Evolutionary conservation across 2,113 vertebrate species (phyloP).

Genomic region (Merops nubicus): DNA sequence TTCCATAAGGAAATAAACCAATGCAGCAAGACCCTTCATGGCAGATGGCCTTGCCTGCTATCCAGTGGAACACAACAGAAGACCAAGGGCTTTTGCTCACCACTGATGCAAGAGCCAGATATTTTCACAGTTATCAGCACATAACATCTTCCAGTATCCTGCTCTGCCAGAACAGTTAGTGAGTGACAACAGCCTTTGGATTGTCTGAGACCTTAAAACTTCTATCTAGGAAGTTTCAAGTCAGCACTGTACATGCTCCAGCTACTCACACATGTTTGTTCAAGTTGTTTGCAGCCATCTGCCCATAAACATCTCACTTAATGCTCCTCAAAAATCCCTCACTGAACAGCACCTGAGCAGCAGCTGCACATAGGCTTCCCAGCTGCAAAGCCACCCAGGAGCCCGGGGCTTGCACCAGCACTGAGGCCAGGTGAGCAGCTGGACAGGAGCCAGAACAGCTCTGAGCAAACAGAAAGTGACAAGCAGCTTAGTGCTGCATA

Average conservation of each 20-base stretch:
- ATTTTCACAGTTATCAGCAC: neutral
- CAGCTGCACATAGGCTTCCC: neutral
- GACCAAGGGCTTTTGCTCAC: neutral
- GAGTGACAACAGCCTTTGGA: neutral
- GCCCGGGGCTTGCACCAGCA: rapidly evolving
- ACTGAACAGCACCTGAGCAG: rapidly evolving
- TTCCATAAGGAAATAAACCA: neutral
- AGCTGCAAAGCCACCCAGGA: neutral
- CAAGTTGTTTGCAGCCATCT: neutral
- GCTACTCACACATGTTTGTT: neutral
- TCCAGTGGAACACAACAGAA: neutral
- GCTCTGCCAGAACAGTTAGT: neutral
- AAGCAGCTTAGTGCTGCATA: neutral
- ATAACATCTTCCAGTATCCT: neutral
- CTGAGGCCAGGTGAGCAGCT: neutral
- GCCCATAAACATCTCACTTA: neutral
- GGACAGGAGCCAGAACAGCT: neutral
- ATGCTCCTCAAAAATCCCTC: neutral
- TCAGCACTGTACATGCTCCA: neutral
- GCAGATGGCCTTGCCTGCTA: neutral
- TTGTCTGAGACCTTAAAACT: neutral
- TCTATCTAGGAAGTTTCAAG: neutral
- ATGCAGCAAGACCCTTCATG: neutral
- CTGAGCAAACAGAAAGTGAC: neutral
- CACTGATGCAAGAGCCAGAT: neutral